These are phyloP conservation scores for Lordiphosa andalusiaca DNA, from an alignment of 2,888 invertebrate genomes.

Conservation along the genomic window DNA sequence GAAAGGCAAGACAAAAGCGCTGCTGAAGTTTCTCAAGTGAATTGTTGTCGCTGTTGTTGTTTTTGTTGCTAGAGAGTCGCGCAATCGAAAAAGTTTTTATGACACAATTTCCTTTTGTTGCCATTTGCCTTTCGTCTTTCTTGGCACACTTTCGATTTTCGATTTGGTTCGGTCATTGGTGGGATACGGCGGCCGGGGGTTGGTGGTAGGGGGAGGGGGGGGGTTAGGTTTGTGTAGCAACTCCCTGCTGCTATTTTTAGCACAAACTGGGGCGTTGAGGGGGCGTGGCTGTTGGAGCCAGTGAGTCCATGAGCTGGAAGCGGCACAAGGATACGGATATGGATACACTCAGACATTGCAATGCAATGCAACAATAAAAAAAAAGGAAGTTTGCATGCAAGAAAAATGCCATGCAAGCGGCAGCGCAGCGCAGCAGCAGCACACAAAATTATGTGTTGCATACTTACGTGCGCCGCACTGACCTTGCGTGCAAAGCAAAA, in stretches of 20 bases:
- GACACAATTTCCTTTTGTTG: conserved; percentile 69
- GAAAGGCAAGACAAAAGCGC: conserved; percentile 29
- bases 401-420: conserved; percentile 38
- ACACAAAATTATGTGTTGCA: conserved; percentile 66
- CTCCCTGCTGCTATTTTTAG: conserved; percentile 49
- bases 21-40: conserved; percentile 29
- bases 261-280: conserved; percentile 47
- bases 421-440: conserved; percentile 5
- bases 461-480: conserved; percentile 68
- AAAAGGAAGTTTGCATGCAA: not conserved
- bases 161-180: conserved; percentile 46
- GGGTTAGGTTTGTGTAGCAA: not conserved
- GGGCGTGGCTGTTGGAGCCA: conserved; percentile 35
- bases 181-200: conserved; percentile 19
- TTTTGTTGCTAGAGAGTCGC: conserved; percentile 45
- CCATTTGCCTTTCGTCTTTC: conserved; percentile 47
- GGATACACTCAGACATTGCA: conserved; percentile 14
- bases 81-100: conserved; percentile 73
- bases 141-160: conserved; percentile 73
- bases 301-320: conserved; percentile 16
- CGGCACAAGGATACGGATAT: conserved; percentile 59
- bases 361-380: conserved; percentile 43
- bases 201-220: too few relatives aligned
- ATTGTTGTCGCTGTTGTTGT: conserved; percentile 19
- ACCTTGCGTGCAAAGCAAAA: conserved; percentile 53